A percentile compares a stretch with the other conserved stretches of the same genome.
Evolutionary conservation across 2,888 invertebrate genomes (phyloP).

Genomic region (Eristalinus aeneus): DNA sequence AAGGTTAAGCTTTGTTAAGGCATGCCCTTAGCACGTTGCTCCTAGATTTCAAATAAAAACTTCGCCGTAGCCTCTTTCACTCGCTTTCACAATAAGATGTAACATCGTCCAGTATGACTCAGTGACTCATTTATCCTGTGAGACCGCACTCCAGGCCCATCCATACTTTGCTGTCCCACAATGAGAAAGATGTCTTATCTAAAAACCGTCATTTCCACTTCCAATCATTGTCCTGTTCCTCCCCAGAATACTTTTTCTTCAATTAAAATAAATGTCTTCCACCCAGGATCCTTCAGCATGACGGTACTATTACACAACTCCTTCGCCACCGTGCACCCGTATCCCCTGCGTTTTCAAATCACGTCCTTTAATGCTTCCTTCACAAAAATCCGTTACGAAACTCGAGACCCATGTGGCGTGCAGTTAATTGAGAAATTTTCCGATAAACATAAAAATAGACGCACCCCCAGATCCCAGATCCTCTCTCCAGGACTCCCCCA

Average conservation of each 20-base stretch:
- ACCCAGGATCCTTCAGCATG: neutral
- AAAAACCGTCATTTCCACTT: too few relatives aligned
- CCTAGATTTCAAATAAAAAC: too few relatives aligned
- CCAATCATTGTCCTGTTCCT: too few relatives aligned
- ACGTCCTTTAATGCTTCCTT: constrained; percentile 14
- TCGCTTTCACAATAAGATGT: too few relatives aligned
- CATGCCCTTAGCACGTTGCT: too few relatives aligned
- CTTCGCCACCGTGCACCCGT: constrained; percentile 32
- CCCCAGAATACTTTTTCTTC: neutral
- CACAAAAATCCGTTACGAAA: constrained; percentile 62
- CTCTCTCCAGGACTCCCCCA: constrained; percentile 47
- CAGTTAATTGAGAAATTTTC: constrained; percentile 57
- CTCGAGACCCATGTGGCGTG: constrained; percentile 38
- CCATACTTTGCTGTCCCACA: too few relatives aligned
- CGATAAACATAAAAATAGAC: constrained; percentile 31
- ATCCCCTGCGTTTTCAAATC: constrained; percentile 19
- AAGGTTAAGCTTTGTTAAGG: too few relatives aligned
- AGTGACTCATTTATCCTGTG: too few relatives aligned
- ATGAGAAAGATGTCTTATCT: neutral
- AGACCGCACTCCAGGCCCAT: too few relatives aligned
- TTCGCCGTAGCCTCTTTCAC: too few relatives aligned
- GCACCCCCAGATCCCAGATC: neutral
- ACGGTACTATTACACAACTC: constrained; percentile 25
- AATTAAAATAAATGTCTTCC: neutral
- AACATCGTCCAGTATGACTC: too few relatives aligned